Evolutionary conservation across 2,888 invertebrate species (phyloP), one percentile per base, ranked within the genome.

Genomic region (Aproaerema taeniolella): DNA sequence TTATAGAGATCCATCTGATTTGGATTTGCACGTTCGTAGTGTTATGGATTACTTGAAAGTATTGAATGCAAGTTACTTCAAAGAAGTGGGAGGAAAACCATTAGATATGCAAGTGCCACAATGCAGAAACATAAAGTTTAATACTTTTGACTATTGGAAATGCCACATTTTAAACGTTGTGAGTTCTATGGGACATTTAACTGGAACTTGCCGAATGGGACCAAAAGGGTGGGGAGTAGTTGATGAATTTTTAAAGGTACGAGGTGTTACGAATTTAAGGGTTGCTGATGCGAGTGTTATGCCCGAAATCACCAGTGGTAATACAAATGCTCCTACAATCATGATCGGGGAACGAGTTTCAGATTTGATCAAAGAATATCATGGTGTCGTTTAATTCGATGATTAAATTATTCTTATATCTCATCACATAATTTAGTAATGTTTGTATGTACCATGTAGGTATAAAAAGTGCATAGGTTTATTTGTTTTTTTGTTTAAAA

Each of bases 121-220:
- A 0, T 92, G 92, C 55, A 71, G 78, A 4, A 54, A 72, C 1
- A 53, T 78, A 5, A 46, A 55, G 1, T 89, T 88, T 58, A 88
- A 78, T 11, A 78, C 87, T 0, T 89, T 91, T 58, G 70, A 70
- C 0, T 93, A 92, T 53, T 91, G 91, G 89, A 77, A 78, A 31
- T 93, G 93, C 54, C 88, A 89, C 52, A 80, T 87, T 0, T 77
- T 85, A 26, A 87, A 88, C 43, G 70, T 89, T 11, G 87, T 89
- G 0, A 72, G 85, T 16, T 89, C 90, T 6, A 73, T 92, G 37
- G 88, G 90, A 41, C 92, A 92, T 61, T 88, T 89, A 16, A 88
- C 87, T 0, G 85, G 87, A 0, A 77, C 81, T 1, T 83, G 82
- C 39, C 61, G 63, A 2, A 83, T 83, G 81, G 81, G 79, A 0